phyloP scores from a whole-genome alignment of 1,140 invertebrate species.

The Steinernema khuongi region DNA sequence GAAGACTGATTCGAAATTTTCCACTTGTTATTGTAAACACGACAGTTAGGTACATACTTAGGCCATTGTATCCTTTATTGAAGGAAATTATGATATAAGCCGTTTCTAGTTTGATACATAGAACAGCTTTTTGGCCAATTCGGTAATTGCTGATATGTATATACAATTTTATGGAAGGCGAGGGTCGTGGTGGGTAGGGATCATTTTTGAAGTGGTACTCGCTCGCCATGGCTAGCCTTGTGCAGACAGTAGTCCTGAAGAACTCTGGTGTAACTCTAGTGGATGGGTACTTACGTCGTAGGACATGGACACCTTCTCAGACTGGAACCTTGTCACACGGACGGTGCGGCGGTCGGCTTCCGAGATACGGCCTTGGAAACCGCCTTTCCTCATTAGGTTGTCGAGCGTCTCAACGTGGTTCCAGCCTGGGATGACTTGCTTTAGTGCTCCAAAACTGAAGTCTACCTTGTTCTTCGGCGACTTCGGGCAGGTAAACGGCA shows the following conservation, averaged over 20 bases:
- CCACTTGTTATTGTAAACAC: conserved; percentile 63
- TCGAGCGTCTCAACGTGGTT: conserved; percentile 95
- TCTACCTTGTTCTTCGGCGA: conserved; percentile 88
- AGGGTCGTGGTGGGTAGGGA: not conserved
- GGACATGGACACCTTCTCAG: conserved; percentile 75
- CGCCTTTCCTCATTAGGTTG: conserved; percentile 89
- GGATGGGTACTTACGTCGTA: conserved; percentile 67
- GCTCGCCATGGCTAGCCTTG: conserved; percentile 19
- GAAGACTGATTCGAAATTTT: conserved; percentile 67
- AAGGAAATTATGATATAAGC: not conserved
- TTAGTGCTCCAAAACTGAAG: not conserved
- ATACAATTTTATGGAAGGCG: conserved; percentile 5
- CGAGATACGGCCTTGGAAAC: conserved; percentile 86
- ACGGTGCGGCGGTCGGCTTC: conserved; percentile 77
- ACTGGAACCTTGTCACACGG: conserved; percentile 87
- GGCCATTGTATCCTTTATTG: not conserved
- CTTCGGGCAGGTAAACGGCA: conserved; percentile 94
- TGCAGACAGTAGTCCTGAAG: conserved; percentile 27
- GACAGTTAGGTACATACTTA: not conserved
- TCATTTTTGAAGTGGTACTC: conserved; percentile 15
- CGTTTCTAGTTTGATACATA: not conserved
- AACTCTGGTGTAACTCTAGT: not conserved
- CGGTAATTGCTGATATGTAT: not conserved
- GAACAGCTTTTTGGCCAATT: not conserved
- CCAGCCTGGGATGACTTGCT: conserved; percentile 69